These are phyloP conservation scores for Pipa parva DNA, from an alignment of 2,113 vertebrate genomes.

Conservation along the genomic window DNA sequence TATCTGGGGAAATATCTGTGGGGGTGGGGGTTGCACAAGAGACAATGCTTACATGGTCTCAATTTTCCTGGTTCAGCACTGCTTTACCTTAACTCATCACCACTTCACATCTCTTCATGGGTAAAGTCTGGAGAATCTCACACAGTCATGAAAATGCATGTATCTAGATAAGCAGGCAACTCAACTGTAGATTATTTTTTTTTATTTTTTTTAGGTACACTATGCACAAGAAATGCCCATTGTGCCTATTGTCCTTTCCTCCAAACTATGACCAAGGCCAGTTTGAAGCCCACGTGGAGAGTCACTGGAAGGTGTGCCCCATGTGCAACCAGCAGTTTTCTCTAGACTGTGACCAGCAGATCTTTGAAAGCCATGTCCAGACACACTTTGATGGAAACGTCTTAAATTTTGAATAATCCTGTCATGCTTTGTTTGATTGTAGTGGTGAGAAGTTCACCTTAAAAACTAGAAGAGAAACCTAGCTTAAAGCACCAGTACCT, in stretches of 20 bases:
- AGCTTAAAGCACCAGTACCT: slow-evolving; percentile 38
- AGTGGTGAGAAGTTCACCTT: slow-evolving; percentile 41
- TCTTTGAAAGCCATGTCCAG: slow-evolving; percentile 92
- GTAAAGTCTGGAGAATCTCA: too few relatives aligned
- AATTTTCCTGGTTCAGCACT: too few relatives aligned
- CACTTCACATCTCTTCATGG: too few relatives aligned
- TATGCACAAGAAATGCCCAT: slow-evolving; percentile 89
- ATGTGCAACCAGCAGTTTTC: slow-evolving; percentile 98
- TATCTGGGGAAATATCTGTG: too few relatives aligned
- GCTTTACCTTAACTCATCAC: too few relatives aligned
- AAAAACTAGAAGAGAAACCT: slow-evolving; percentile 21
- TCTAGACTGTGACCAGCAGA: slow-evolving; percentile 88
- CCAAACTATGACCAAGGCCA: slow-evolving; percentile 95
- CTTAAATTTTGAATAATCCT: slow-evolving; percentile 76
- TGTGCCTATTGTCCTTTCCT: slow-evolving; percentile 93
- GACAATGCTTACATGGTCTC: too few relatives aligned
- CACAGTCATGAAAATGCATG: too few relatives aligned
- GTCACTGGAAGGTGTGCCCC: slow-evolving; percentile 98
- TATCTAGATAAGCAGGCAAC: too few relatives aligned
- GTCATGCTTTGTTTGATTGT: slow-evolving; percentile 42
- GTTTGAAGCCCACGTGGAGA: slow-evolving; percentile 95
- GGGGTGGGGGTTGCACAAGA: too few relatives aligned
- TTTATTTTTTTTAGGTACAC: slow-evolving; percentile 67
- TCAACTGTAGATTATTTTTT: too few relatives aligned
- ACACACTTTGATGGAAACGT: slow-evolving; percentile 87